Percentiles rank a stretch among this genome's conserved stretches.
phyloP scores from a whole-genome alignment of 1,140 invertebrate genomes.

The Aphelenchoides fujianensis region DNA sequence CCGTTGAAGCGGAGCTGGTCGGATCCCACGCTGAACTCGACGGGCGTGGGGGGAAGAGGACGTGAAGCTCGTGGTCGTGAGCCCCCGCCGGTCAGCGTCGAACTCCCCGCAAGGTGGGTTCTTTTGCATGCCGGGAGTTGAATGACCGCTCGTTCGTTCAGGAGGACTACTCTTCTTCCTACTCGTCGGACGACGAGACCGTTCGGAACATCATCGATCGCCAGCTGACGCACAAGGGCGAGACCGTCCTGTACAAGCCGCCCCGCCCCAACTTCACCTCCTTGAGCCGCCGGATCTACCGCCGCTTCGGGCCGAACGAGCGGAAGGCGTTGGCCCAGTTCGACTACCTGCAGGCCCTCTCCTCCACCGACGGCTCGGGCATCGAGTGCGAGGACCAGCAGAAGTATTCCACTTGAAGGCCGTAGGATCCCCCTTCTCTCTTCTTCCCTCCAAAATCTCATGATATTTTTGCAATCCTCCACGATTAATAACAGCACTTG shows the following conservation, averaged over 20 bases:
- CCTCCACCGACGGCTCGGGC: conserved; percentile 29
- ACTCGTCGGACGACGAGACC: conserved; percentile 30
- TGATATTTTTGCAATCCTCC: no score
- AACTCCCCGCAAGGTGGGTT: no score
- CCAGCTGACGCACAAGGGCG: conserved; percentile 22
- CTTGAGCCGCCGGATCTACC: conserved; percentile 14
- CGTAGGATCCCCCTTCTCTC: no score
- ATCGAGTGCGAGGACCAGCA: no score
- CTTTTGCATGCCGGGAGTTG: no score
- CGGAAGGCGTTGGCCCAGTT: conserved; percentile 30
- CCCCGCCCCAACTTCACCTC: conserved; percentile 12
- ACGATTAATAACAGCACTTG: no score
- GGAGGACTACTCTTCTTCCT: conserved; percentile 19
- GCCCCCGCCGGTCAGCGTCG: no score
- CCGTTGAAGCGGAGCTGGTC: not conserved
- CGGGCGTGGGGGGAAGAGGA: no score
- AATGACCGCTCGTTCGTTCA: not conserved
- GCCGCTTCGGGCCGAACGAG: conserved; percentile 29
- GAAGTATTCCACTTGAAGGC: no score
- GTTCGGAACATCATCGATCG: conserved; percentile 21
- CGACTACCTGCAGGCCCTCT: conserved; percentile 34
- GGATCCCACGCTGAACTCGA: not conserved
- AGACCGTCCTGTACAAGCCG: conserved; percentile 22
- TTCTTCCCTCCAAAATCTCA: no score
- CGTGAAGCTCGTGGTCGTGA: no score